phyloP scores from a whole-genome alignment of 92 coral and sea anemone species.

The Montipora capitata region DNA sequence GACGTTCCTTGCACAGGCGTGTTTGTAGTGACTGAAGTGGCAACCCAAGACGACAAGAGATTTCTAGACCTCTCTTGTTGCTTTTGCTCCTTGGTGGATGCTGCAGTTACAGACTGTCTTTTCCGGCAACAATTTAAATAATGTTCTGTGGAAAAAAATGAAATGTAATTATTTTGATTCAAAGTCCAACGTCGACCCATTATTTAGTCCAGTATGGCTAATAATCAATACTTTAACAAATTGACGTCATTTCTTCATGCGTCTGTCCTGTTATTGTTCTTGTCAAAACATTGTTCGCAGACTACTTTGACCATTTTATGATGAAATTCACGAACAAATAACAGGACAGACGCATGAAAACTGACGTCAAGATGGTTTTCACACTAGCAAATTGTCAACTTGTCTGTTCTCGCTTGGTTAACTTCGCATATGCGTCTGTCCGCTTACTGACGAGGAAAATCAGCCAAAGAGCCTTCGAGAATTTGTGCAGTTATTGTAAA shows the following conservation, averaged over 20 bases:
- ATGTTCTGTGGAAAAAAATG: slow-evolving; percentile 45
- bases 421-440: slow-evolving; percentile 4
- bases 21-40: background rate
- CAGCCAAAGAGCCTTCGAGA: background rate
- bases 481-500: slow-evolving; percentile 7
- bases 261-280: background rate
- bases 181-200: background rate
- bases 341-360: background rate
- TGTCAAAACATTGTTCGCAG: slow-evolving; percentile 1
- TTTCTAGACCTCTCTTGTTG: slow-evolving; percentile 31
- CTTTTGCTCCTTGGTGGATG: slow-evolving; percentile 37
- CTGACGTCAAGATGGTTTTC: background rate
- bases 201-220: slow-evolving; percentile 11
- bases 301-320: slow-evolving; percentile 2
- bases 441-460: background rate
- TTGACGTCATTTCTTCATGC: background rate
- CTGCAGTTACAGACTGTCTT: slow-evolving; percentile 20
- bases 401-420: background rate
- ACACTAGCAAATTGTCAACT: slow-evolving; percentile 8
- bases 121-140: slow-evolving; percentile 38
- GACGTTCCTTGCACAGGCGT: slow-evolving; percentile 34
- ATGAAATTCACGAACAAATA: background rate
- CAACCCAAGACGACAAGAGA: slow-evolving; percentile 28
- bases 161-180: slow-evolving; percentile 1
- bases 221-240: background rate